These are phyloP conservation scores for Ceratotherium simum DNA, from an alignment of 2,113 vertebrate species.

Conservation along the genomic window DNA sequence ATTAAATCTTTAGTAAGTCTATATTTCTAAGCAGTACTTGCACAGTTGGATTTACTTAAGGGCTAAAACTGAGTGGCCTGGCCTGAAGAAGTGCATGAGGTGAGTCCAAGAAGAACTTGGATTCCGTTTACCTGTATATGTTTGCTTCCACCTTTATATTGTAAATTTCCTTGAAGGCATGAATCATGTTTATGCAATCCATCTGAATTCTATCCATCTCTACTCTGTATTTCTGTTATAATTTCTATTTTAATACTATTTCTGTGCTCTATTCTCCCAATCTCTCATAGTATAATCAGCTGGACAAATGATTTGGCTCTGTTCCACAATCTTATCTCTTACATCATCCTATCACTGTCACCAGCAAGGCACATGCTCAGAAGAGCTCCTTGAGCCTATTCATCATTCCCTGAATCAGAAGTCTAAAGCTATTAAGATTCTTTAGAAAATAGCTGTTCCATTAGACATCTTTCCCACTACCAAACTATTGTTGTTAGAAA, in stretches of 20 bases:
- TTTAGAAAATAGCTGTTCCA: slow-evolving; percentile 57
- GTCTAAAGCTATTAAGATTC: slow-evolving; percentile 39
- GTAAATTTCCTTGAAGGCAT: slow-evolving; percentile 9
- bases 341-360: background rate
- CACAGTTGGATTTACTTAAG: slow-evolving; percentile 24
- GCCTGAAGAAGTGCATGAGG: background rate
- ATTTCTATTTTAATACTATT: background rate
- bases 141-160: slow-evolving; percentile 9
- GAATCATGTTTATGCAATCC: background rate
- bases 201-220: background rate
- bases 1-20: slow-evolving; percentile 17
- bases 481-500: slow-evolving; percentile 24
- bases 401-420: slow-evolving; percentile 41
- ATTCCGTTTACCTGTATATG: background rate
- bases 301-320: background rate
- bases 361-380: background rate
- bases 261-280: background rate
- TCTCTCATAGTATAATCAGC: background rate
- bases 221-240: background rate
- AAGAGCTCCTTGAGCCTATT: background rate
- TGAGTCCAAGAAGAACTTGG: background rate
- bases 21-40: background rate
- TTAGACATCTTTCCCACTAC: slow-evolving; percentile 27
- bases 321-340: background rate
- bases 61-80: background rate